Conservation (phyloP, 2,797 vertebrate genomes). For the Esox masquinongy region DNA sequence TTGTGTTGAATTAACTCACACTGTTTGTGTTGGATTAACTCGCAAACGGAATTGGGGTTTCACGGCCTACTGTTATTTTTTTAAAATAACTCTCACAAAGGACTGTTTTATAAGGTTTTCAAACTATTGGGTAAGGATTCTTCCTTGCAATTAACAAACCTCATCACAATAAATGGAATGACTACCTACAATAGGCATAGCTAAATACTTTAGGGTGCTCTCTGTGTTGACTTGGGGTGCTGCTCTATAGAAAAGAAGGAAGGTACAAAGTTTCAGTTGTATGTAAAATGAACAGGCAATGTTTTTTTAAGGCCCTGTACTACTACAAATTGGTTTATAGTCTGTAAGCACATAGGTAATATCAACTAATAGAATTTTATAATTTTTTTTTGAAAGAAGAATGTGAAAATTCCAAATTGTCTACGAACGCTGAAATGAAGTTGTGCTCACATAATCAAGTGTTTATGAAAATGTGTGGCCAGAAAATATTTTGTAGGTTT, state of each 20-base stretch:
- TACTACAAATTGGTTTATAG: neutral
- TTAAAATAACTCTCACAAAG: neutral
- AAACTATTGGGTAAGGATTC: neutral
- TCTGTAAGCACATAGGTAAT: conserved; percentile 9
- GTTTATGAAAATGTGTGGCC: conserved; percentile 15
- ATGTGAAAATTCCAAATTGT: conserved; percentile 31
- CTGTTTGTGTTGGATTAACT: neutral
- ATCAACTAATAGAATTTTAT: conserved; percentile 7
- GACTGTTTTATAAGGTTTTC: conserved; percentile 10
- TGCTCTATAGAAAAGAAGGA: conserved; percentile 22
- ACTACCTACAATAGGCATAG: conserved; percentile 4
- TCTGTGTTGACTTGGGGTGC: conserved; percentile 1
- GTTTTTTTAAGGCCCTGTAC: conserved; percentile 4
- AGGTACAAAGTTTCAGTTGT: conserved; percentile 27
- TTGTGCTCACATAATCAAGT: neutral
- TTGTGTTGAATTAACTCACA: neutral
- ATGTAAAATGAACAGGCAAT: conserved; percentile 15
- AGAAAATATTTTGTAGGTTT: conserved; percentile 7
- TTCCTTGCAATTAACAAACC: neutral
- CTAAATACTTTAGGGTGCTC: conserved; percentile 2
- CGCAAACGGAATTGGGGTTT: no score
- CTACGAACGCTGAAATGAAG: conserved; percentile 35
- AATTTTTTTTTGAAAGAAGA: conserved; percentile 15
- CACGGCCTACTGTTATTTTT: neutral
- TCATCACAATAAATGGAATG: neutral